phyloP scores from a whole-genome alignment of 2,888 invertebrate genomes.

The Hemistola chrysoprasaria region DNA sequence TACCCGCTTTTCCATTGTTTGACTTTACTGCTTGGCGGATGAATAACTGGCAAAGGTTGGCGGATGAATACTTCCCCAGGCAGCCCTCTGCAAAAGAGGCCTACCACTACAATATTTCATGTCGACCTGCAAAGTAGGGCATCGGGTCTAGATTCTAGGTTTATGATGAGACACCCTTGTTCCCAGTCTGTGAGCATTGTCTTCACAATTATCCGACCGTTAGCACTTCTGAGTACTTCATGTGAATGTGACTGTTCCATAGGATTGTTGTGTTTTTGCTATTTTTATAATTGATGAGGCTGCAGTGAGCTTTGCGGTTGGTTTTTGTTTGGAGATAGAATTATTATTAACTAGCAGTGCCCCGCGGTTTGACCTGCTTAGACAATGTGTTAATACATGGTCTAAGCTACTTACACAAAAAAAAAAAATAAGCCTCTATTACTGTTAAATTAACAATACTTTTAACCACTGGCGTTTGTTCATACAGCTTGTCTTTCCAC shows the following conservation, averaged over 20 bases:
- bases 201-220: slow-evolving; percentile 61
- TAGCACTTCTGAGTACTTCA: slow-evolving; percentile 52
- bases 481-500: no score
- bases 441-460: no score
- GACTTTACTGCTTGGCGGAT: slow-evolving; percentile 4
- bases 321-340: neutral
- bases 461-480: no score
- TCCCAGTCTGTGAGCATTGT: slow-evolving; percentile 65
- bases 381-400: no score
- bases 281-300: slow-evolving; percentile 35
- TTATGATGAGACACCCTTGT: slow-evolving; percentile 54
- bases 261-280: slow-evolving; percentile 39
- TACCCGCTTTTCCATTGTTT: slow-evolving; percentile 1
- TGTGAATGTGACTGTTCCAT: slow-evolving; percentile 47
- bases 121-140: slow-evolving; percentile 45
- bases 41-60: no score
- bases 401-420: no score
- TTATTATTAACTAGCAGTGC: no score
- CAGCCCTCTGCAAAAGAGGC: no score
- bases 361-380: no score
- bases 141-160: slow-evolving; percentile 71
- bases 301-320: neutral
- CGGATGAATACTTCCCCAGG: no score
- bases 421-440: no score
- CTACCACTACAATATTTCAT: slow-evolving; percentile 21